Conservation (phyloP, 2,797 vertebrate species). For the Schizopygopsis pylzovi region DNA sequence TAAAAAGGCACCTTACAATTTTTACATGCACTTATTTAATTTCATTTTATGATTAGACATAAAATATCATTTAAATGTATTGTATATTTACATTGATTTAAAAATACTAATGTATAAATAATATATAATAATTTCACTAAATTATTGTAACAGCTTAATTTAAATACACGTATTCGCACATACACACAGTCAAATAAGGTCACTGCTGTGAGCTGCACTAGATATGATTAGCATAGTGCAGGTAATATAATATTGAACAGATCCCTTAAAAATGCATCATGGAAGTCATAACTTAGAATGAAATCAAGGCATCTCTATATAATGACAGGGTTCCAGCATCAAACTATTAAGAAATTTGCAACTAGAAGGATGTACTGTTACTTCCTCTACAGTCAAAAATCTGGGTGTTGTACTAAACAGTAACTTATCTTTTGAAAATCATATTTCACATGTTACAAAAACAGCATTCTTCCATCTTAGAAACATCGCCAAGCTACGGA, state of each 20-base stretch:
- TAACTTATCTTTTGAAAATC: too few species aligned
- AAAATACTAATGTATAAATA: neutral
- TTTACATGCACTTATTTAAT: too few species aligned
- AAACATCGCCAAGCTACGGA: too few species aligned
- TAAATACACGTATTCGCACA: neutral
- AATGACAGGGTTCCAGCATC: neutral
- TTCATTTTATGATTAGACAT: neutral
- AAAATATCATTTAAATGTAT: neutral
- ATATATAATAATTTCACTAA: neutral
- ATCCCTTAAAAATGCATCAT: slow-evolving; percentile 29
- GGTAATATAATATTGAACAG: slow-evolving; percentile 24
- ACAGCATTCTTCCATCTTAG: too few species aligned
- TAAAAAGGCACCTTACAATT: neutral
- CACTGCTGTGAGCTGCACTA: neutral
- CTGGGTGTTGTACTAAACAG: too few species aligned
- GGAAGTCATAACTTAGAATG: slow-evolving; percentile 9
- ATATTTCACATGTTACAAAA: too few species aligned
- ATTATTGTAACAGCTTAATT: neutral
- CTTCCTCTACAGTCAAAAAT: too few species aligned
- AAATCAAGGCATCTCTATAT: slow-evolving; percentile 8
- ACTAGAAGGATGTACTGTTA: too few species aligned
- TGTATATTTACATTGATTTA: neutral
- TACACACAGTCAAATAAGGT: neutral
- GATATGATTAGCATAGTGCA: slow-evolving; percentile 1
- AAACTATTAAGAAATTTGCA: neutral